Percentiles rank a stretch among this genome's conserved stretches.
Conservation (phyloP, 2,797 vertebrate genomes). For the Octomys mimax region DNA sequence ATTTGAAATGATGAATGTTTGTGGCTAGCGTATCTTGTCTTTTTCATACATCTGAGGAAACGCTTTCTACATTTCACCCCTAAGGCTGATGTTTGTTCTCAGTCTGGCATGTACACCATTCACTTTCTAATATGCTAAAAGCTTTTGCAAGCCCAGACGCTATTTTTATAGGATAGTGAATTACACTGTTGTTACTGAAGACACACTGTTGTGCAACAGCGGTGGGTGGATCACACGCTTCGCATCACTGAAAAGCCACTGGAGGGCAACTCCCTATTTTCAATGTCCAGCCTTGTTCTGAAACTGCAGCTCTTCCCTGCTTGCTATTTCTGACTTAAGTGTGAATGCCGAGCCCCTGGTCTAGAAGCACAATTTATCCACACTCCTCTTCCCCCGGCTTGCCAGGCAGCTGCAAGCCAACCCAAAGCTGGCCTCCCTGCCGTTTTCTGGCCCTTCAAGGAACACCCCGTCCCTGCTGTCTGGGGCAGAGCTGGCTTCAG, state of each 20-base stretch:
- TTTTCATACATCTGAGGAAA: not conserved
- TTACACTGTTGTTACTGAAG: not conserved
- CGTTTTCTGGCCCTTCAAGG: accelerated
- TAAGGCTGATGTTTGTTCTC: not conserved
- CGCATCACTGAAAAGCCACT: too few relatives aligned
- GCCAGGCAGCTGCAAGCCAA: not conserved
- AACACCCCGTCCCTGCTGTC: accelerated
- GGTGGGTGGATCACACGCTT: not conserved
- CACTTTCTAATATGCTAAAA: not conserved
- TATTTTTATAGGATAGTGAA: not conserved
- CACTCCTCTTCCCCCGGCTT: accelerated
- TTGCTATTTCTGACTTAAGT: not conserved
- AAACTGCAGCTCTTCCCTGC: not conserved
- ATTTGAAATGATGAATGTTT: not conserved
- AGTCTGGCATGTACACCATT: not conserved
- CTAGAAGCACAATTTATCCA: not conserved
- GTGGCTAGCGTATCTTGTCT: accelerated
- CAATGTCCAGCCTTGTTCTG: not conserved
- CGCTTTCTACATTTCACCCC: not conserved
- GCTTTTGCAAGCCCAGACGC: not conserved
- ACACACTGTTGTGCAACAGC: not conserved
- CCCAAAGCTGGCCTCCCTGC: not conserved
- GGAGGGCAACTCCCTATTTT: not conserved
- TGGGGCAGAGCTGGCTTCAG: accelerated
- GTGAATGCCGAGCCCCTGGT: not conserved